A percentile compares a stretch with the other conserved stretches of the same genome.
phyloP scores from a whole-genome alignment of 2,113 vertebrate genomes.

The Tinamus guttatus region DNA sequence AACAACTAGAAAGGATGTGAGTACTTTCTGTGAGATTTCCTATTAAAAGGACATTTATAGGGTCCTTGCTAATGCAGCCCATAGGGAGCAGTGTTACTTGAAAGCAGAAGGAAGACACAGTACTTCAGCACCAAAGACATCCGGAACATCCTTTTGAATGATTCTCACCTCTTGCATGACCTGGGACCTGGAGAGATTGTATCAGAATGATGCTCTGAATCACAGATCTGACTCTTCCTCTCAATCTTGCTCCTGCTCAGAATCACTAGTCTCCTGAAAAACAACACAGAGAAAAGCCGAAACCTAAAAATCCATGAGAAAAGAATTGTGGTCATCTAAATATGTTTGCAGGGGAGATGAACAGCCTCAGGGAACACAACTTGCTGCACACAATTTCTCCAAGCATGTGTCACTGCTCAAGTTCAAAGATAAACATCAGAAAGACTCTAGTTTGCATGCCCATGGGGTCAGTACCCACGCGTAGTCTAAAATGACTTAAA shows the following conservation, averaged over 20 bases:
- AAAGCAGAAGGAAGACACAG: neutral
- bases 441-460: slow-evolving; percentile 3
- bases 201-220: neutral
- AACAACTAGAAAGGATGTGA: neutral
- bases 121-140: neutral
- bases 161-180: fast-evolving
- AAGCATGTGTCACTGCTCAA: slow-evolving; percentile 25
- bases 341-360: neutral
- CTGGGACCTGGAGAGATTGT: neutral
- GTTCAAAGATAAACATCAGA: slow-evolving; percentile 58
- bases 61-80: neutral
- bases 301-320: neutral
- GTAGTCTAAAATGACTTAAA: neutral
- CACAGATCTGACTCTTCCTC: neutral
- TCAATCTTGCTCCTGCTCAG: neutral
- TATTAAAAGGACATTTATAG: neutral
- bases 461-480: neutral
- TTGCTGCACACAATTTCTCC: slow-evolving; percentile 23
- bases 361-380: neutral
- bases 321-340: neutral
- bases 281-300: neutral
- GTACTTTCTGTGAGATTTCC: neutral
- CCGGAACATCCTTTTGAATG: neutral
- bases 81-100: neutral
- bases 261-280: neutral